Evolutionary conservation across 2,888 invertebrate genomes (phyloP), one percentile per base, ranked within the genome.

Genomic region (Ornithoptera alexandrae): DNA sequence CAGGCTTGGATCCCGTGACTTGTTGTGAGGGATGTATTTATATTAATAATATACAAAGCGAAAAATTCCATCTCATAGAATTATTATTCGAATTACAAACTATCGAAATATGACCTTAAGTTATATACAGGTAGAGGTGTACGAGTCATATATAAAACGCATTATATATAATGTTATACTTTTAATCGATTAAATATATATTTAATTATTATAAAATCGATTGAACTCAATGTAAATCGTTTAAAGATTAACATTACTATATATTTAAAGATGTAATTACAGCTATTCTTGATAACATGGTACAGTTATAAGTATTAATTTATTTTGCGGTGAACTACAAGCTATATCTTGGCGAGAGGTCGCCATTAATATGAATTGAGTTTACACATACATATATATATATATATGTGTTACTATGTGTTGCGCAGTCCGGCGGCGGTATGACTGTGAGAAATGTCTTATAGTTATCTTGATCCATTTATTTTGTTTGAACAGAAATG

Each of bases 391-490:
- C 74, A 77, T 75, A 72, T 74, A 59, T 65, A 22, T 22, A 22
- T 22, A 22, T 74, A 77, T 75, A 72, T 74, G 58, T 65, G 62
- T 69, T 67, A 69, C 66, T 65, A 65, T 67, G 71, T 68, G 39
- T 57, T 46, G 58, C 70, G 50, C 46, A 69, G 30, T 30, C 64
- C 68, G 66, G 73, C 65, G 71, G 74, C 71, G 68, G 70, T 71
- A 10, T 39, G 39, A 39, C 39, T 39, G 39, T 39, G 39, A 39
- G 39, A 39, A 39, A 67, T 81, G 65, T 72, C 75, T 79, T 77
- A 79, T 76, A 75, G 74, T 76, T 78, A 80, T 81, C 81, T 78
- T 24, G 70, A 78, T 77, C 78, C 62, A 71, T 77, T 78, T 77
- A 78, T 74, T 77, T 74, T 75, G 77, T 76, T 8, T 39, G 39